Conservation (phyloP, 2,113 vertebrate genomes). For the Ceyx melanurus region DNA sequence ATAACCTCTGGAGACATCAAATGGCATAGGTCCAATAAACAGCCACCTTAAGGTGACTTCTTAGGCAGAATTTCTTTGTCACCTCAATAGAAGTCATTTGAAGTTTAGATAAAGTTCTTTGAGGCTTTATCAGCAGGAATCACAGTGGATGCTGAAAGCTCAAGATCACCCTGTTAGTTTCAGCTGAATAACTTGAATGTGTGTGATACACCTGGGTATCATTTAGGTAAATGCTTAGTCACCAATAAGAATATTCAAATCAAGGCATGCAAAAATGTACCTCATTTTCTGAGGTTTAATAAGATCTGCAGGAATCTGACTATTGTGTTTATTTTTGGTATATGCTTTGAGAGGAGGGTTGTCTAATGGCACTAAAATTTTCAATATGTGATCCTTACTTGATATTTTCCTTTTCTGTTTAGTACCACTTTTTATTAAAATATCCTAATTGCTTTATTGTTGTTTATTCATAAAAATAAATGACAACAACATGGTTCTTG, state of each 20-base stretch:
- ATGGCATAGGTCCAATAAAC: not conserved
- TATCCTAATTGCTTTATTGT: not conserved
- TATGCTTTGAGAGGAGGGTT: not conserved
- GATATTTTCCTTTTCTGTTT: not conserved
- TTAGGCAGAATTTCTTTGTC: not conserved
- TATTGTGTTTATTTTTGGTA: not conserved
- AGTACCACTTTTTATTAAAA: not conserved
- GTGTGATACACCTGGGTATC: not conserved
- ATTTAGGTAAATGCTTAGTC: not conserved
- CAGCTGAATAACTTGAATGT: not conserved
- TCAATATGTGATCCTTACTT: not conserved
- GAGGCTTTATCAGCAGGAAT: not conserved
- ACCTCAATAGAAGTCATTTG: not conserved
- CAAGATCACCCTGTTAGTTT: not conserved
- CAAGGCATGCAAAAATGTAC: not conserved
- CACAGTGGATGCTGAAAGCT: not conserved
- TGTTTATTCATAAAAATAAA: not conserved
- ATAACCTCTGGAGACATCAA: not conserved
- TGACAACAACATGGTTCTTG: not conserved
- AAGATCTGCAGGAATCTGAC: not conserved
- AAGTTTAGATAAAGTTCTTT: not conserved
- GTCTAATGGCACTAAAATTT: not conserved
- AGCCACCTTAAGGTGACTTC: not conserved
- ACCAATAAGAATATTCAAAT: not conserved
- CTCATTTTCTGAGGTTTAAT: not conserved